Base-by-base conservation (phyloP, 2,113 vertebrate species). In the Apeltes quadracus region DNA sequence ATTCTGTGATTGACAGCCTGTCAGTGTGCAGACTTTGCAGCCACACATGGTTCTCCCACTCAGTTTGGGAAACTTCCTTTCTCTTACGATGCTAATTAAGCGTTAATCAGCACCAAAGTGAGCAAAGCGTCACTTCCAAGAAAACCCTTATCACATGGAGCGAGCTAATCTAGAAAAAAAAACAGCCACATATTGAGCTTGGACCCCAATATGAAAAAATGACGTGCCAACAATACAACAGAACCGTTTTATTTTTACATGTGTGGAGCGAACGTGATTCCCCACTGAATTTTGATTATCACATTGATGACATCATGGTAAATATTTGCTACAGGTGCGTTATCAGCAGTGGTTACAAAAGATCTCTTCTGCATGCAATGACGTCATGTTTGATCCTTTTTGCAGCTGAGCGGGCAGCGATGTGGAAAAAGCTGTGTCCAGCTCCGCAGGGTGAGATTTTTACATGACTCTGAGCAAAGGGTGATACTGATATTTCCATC, bases 341-440 rank as follows among this genome's bases (percentile, higher is more conserved):
- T 72, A 39, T 44, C 69, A 39, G 81, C 71, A 55, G 61, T 2
- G 71, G 63, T 68, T 25, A 84, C 64, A 72, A 87, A 83, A 67
- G 57, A 67, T 65, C 61, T 34, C 63, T 69, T 58, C 87, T 71
- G 87, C 83, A 86, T 84, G 81, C 83, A 89, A 88, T 92, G 90
- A 92, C 88, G 84, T 92, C 90, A 91, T 89, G 83, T 84, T 88
- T 39, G 61, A 70, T 86, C 27, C 75, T 78, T 79, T 83, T 79
- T 83, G 75, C 79, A 81, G 82, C 77, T 74, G 75, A 78, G 64
- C 73, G 18, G 77, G 75, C 67, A 71, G 61, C 55, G 63, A 75
- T 75, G 88, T 75, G 79, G 82, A 78, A 53, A 78, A 66, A 51
- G 54, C 78, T 62, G 59, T 29, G 83, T 78, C 65, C 75, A 75